Base-by-base conservation (phyloP, 2,797 vertebrate genomes). In the Nannoperca australis region DNA sequence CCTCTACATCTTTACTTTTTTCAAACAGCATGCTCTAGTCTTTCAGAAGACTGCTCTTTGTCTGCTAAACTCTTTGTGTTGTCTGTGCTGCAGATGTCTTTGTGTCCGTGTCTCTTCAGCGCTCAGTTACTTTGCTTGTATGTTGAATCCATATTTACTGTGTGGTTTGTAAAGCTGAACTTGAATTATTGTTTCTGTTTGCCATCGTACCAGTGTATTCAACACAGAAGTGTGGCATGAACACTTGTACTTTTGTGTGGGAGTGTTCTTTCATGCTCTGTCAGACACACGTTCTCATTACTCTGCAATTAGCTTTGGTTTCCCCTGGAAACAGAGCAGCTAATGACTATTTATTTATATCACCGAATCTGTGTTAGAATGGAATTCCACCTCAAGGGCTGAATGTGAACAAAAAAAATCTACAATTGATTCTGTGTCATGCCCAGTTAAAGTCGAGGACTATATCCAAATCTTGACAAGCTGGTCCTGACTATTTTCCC, bases 271-370 rank as follows among this genome's bases (percentile, higher is more conserved):
- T 64, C 71, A 17, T 63, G 49, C 61, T 58, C 70, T 61, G 61
- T 62, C 62, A 77, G 42, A 68, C 63, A 54, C 70, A 66, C 79
- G 32, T 30, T 42, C 30, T 78, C 64, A 69, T 72, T 79, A 67
- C 73, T 59, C 73, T 68, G 38, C 60, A 77, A 85, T 83, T 85
- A 78, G 51, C 66, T 22, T 6, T 60, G 58, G 66, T 78, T 67
- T 55, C 66, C 73, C 65, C 20, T 30, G 53, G 74, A 61, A 78
- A 86, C 58, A 32, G 50, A 71, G 27, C 7, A 78, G 50, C 14
- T 73, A 73, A 73, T 77, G 68, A 67, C 47, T 55, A 34, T 64
- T 51, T 79, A 62, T 79, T 70, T 79, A 60, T 79, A 69, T 65
- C 60, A 44, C 69, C 32, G 12, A 42, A 47, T 79, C 73, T 64